Evolutionary conservation across 2,888 invertebrate genomes (phyloP).

Genomic region (Mimas tiliae): DNA sequence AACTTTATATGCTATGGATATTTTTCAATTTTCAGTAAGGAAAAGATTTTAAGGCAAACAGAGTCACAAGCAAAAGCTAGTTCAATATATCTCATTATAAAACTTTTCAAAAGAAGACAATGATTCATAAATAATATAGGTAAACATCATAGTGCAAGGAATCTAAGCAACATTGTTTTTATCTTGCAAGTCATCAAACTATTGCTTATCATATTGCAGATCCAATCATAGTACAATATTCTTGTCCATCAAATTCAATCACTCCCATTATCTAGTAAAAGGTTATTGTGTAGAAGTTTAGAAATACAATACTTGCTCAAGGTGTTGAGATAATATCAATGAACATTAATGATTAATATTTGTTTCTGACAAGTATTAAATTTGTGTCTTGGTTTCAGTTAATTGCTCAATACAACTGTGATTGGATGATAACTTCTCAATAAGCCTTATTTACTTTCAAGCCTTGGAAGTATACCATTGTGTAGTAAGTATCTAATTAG

Average conservation of each 20-base stretch:
- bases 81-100: no score
- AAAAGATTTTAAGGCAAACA: no score
- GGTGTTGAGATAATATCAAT: conserved; percentile 1
- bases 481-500: no score
- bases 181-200: neutral
- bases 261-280: neutral
- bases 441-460: neutral
- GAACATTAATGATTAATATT: conserved; percentile 1
- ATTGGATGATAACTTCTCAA: neutral
- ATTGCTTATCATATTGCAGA: neutral
- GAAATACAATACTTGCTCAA: neutral
- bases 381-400: neutral
- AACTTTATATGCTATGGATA: no score
- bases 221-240: neutral
- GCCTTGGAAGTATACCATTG: no score
- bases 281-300: neutral
- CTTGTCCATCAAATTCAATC: neutral
- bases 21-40: no score
- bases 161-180: neutral
- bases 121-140: neutral
- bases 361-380: conserved; percentile 2
- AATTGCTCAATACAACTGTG: neutral
- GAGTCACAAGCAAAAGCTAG: no score
- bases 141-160: neutral
- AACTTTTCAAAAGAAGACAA: neutral